A percentile compares a stretch with the other conserved stretches of the same genome.
phyloP scores from a whole-genome alignment of 2,113 vertebrate genomes.

The Macrotis lagotis region DNA sequence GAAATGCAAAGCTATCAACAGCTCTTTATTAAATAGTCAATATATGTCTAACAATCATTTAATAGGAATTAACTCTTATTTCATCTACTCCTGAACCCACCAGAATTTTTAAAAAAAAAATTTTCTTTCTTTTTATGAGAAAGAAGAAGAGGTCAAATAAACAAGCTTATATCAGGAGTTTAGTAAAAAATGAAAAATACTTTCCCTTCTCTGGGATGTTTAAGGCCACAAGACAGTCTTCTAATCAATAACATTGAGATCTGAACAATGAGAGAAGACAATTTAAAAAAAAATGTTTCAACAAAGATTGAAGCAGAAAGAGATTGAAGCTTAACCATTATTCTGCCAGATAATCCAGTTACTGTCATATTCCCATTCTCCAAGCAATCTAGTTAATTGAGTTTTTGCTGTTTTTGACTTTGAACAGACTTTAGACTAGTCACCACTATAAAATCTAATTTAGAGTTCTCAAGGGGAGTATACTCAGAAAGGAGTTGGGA shows the following conservation, averaged over 20 bases:
- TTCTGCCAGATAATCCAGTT: background rate
- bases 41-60: background rate
- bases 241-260: background rate
- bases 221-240: background rate
- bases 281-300: background rate
- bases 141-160: background rate
- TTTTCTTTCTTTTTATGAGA: background rate
- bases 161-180: background rate
- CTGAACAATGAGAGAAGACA: background rate
- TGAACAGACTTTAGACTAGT: background rate
- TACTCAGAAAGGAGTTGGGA: background rate
- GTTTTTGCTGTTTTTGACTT: background rate
- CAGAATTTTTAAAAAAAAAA: background rate
- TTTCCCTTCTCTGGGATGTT: background rate
- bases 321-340: background rate
- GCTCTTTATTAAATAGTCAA: background rate
- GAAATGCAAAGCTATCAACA: background rate
- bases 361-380: background rate
- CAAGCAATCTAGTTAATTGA: background rate
- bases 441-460: background rate
- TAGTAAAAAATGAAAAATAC: slow-evolving; percentile 5
- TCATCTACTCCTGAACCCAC: background rate
- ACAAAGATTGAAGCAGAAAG: background rate
- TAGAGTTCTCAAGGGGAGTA: background rate
- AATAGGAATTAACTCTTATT: background rate